These are phyloP conservation scores for Catocala nupta DNA, from an alignment of 2,888 invertebrate species.

Conservation along the genomic window DNA sequence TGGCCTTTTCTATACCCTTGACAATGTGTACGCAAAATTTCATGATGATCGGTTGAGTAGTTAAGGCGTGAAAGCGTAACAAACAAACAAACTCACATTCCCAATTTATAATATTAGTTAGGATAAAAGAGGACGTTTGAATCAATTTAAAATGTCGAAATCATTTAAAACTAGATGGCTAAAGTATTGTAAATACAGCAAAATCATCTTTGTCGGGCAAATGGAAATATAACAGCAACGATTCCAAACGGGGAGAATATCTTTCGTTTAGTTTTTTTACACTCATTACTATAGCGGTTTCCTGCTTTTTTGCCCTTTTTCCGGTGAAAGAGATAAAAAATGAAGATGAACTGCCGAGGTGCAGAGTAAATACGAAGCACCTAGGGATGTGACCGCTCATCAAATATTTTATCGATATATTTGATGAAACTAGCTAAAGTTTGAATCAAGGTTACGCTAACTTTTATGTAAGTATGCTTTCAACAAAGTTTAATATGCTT, in stretches of 20 bases:
- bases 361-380: slow-evolving; percentile 84
- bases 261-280: slow-evolving; percentile 78
- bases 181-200: slow-evolving; percentile 36
- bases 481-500: neutral
- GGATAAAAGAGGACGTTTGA: no score
- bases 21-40: no score
- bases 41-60: no score
- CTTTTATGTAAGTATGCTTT: neutral
- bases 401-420: slow-evolving; percentile 11
- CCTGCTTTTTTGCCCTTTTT: slow-evolving; percentile 82
- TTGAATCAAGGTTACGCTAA: neutral
- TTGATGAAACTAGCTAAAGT: neutral
- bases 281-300: slow-evolving; percentile 85
- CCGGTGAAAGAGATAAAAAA: slow-evolving; percentile 85
- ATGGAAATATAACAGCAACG: slow-evolving; percentile 59
- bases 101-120: no score
- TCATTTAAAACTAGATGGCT: neutral
- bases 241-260: slow-evolving; percentile 68
- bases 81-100: no score
- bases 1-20: no score
- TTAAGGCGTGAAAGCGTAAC: no score
- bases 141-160: neutral
- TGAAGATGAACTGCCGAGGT: slow-evolving; percentile 86
- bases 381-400: slow-evolving; percentile 58
- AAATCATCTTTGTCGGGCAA: slow-evolving; percentile 55